Conservation (phyloP, 2,888 invertebrate genomes). For the Neocrepidodera transversa region DNA sequence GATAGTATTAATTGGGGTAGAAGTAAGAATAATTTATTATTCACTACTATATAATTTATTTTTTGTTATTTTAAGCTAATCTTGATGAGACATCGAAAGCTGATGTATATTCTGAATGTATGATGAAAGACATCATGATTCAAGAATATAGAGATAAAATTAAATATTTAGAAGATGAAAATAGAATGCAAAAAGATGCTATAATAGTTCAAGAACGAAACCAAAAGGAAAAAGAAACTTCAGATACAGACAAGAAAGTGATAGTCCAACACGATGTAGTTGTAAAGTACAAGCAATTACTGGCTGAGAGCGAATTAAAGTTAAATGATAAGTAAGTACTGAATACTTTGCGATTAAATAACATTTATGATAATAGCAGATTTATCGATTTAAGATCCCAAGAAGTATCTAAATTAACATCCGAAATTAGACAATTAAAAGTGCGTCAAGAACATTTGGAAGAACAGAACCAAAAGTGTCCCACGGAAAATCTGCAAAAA, state of each 20-base stretch:
- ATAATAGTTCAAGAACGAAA: slow-evolving; percentile 31
- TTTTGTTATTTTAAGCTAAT: neutral
- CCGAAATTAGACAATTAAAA: slow-evolving; percentile 50
- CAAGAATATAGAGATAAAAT: slow-evolving; percentile 52
- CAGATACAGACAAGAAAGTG: slow-evolving; percentile 39
- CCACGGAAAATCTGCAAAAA: slow-evolving; percentile 50
- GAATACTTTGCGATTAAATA: slow-evolving; percentile 7
- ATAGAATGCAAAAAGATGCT: slow-evolving; percentile 47
- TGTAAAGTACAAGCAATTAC: slow-evolving; percentile 41
- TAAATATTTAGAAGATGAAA: slow-evolving; percentile 48
- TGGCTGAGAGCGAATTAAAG: slow-evolving; percentile 47
- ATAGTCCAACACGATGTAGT: slow-evolving; percentile 42
- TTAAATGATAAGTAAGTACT: slow-evolving; percentile 46
- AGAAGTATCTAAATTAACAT: slow-evolving; percentile 47
- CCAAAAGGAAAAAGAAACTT: slow-evolving; percentile 19
- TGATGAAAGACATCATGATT: slow-evolving; percentile 49
- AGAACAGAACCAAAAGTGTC: slow-evolving; percentile 47
- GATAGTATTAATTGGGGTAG: slow-evolving; percentile 46
- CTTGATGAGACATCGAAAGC: slow-evolving; percentile 46
- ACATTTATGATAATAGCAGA: slow-evolving; percentile 25
- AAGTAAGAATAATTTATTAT: no score
- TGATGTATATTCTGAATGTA: slow-evolving; percentile 49
- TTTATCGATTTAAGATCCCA: slow-evolving; percentile 43
- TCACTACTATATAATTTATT: neutral
- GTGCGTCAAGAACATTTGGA: slow-evolving; percentile 48